Base-by-base conservation (phyloP, 2,888 invertebrate genomes). In the Germaria angustata region DNA sequence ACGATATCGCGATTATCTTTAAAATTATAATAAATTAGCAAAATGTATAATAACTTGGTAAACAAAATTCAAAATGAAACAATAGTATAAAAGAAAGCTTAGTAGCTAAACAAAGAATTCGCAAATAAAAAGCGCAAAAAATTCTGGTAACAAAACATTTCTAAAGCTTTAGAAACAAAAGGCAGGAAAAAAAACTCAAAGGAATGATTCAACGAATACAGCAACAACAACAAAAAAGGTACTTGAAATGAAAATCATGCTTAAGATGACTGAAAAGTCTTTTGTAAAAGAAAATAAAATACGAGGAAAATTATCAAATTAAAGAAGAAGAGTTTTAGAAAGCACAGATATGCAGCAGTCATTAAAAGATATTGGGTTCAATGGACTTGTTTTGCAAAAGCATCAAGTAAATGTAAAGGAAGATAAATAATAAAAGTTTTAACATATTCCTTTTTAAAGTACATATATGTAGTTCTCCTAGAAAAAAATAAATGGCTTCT, bases 211-310 rank as follows among this genome's bases (percentile, higher is more conserved):
- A 53, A 53, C 53, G 41, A 49, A 2, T 17, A 20, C n/a, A 34
- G n/a, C n/a, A n/a, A n/a, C n/a, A n/a, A n/a, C n/a, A n/a, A n/a
- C 17, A 71, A 46, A 15, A 73, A 63, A 24, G 49, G 34, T 55
- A 75, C 53, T 73, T 73, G 32, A 65, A 65, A 53, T 44, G 46
- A 65, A 65, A 75, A 41, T 65, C 55, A 55, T 65, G 65, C 39
- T 65, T 44, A 66, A 75, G 53, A 53, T 24, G 9, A 53, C 8
- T 17, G 2, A 13, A 7, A 32, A 44, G 44, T 49, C 28, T 15
- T 39, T 57, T 44, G 9, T 32, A n/a, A 32, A 28, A 17, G 9
- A n/a, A 44, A 69, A 44, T 13, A 53, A 44, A 24, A 41, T 11
- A 49, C 46, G 13, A 41, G 22, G 1, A 13, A 53, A 65, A n/a